Evolutionary conservation across 2,888 invertebrate genomes (phyloP), one percentile per base, ranked within the genome.

Genomic region (Oxytorus armatus): DNA sequence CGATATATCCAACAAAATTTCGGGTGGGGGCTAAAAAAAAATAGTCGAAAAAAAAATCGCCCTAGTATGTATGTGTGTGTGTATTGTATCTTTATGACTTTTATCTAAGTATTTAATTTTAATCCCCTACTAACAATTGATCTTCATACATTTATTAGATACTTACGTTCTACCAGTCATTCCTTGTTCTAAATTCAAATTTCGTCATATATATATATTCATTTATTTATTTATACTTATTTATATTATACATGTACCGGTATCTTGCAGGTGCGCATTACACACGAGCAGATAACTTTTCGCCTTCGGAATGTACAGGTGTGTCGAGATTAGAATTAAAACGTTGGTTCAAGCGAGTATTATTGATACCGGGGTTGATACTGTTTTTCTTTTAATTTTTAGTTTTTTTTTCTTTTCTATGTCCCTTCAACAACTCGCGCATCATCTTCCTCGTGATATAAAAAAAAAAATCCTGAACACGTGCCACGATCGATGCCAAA

Each of bases 131-230:
- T 87, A 87, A 85, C 86, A 85, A 83, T 85, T 85, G 81, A 85
- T 86, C 83, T 61, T 82, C 84, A 82, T 85, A 86, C 85, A 86
- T 83, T 84, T 81, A 74, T 82, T 57, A 70, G 82, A 84, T 79
- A 85, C 85, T 86, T 86, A 86, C 57, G 73, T 66, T 14, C 85
- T 86, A 85, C 82, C 85, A 85, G 87, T 86, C 85, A 77, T 84
- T 83, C 83, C 73, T 82, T 75, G 82, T 72, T 79, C 66, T 72
- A 77, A 75, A 72, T 66, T 57, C 55, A 72, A 65, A 68, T 51
- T 51, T 36, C 29, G 5, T 29, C 65, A n/a, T 69, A 61, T 73
- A 65, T 23, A 36, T 21, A 36, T 63, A 11, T 25, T 3, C 16
- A 16, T 25, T 29, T 10, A 25, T 25, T 16, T 66, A 21, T 18